phyloP scores from a whole-genome alignment of 2,797 vertebrate species.

The Varecia variegata region DNA sequence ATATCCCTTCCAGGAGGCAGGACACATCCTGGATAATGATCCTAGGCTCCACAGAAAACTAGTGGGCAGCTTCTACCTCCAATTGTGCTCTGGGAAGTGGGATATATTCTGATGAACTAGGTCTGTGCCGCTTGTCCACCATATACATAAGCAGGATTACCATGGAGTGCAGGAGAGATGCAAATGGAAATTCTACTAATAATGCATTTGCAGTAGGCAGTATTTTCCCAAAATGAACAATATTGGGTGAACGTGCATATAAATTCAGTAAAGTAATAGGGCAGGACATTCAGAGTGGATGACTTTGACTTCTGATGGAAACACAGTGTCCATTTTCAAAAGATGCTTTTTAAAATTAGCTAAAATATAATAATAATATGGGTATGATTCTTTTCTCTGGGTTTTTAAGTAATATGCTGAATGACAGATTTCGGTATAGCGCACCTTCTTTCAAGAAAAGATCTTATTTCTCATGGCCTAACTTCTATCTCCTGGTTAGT shows the following conservation, averaged over 20 bases:
- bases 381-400: slow-evolving; percentile 37
- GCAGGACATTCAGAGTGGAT: not conserved
- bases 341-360: slow-evolving; percentile 58
- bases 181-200: not conserved
- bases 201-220: not conserved
- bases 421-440: slow-evolving; percentile 35
- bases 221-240: not conserved
- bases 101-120: not conserved
- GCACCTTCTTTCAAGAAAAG: slow-evolving; percentile 22
- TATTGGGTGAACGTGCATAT: not conserved
- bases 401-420: slow-evolving; percentile 43
- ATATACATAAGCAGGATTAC: not conserved
- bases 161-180: not conserved
- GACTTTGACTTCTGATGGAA: slow-evolving; percentile 47
- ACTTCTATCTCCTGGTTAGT: slow-evolving; percentile 32
- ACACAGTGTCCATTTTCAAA: slow-evolving; percentile 32
- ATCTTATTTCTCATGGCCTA: not conserved
- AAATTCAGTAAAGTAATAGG: not conserved
- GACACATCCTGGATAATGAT: not conserved
- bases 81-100: not conserved
- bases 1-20: not conserved
- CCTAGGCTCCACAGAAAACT: not conserved
- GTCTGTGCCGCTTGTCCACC: not conserved
- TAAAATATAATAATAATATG: slow-evolving; percentile 67
- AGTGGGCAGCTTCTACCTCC: not conserved